Base-by-base conservation (phyloP, 2,797 vertebrate species). In the Silurus aristotelis region DNA sequence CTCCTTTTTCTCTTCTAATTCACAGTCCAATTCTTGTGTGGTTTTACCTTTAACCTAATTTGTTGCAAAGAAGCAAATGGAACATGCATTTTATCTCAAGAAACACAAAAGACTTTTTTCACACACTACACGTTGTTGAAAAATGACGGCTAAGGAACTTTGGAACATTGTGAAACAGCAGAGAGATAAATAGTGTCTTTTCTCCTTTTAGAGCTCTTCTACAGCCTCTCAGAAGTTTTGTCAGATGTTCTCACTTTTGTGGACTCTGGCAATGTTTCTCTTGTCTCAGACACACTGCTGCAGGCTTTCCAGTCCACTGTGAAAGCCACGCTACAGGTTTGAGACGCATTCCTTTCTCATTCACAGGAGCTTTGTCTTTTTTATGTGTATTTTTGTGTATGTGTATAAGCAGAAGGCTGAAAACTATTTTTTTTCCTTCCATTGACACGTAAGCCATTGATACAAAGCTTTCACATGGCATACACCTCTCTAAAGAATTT, bases 261-360 rank as follows among this genome's bases (percentile, higher is more conserved):
- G 55, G 93, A 94, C 82, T 77, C 56, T 80, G 94, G 88, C 64
- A 79, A 81, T 82, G 10, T 91, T 61, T 80, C 90, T 22, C 84
- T 86, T 8, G 13, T 92, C 81, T 20, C 68, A 0, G 86, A 87
- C 71, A 83, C 17, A 61, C 82, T 95, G 84, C 90, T 88, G 60
- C 48, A 64, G 55, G 90, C 93, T 17, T 87, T 94, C 5, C 82
- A 89, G 72, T 19, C 2, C 31, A 95, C 92, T 0, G 2, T 93
- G 70, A 31, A 89, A 71, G 86, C 88, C 15, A 91, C 86, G 73
- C 46, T 91, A 52, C 92, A 95, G 94, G 95, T 96, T 83, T 83
- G 91, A 87, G 80, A n/a, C 3, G 17, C 27, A 25, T 86, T 89
- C 64, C 31, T 19, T 10, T 85, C 31, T 22, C 17, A 22, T 17